Evolutionary conservation across 1,140 invertebrate species (phyloP), one percentile per base, ranked within the genome.

Genomic region (Drosophila erecta): DNA sequence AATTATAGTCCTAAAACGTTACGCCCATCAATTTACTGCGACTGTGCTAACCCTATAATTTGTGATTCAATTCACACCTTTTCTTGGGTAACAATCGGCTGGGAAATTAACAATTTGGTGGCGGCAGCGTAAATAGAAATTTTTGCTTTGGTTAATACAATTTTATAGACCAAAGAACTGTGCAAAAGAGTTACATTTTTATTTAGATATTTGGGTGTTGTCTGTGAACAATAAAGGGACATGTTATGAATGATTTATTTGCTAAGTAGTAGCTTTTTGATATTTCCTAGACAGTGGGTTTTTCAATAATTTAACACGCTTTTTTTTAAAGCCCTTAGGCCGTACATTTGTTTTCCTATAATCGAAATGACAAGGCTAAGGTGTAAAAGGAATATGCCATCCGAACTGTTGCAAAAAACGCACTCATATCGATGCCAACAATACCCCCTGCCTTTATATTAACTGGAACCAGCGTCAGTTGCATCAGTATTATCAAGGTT

Each of bases 311-410:
- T 24, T 24, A 24, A 24, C 22, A 24, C 22, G 22, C 2, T 4
- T 24, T 24, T 4, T 24, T 4, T 4, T 4, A 24, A 24, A 24
- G 0, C 4, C 22, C 0, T 24, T 24, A 24, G 22, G 22, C 22
- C 22, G 4, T 22, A 22, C 6, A 15, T 7, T 0, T 24, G 5
- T 24, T 22, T 6, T n/a, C n/a, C n/a, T 51, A 51, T 6, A 20
- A 51, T 41, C 40, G 41, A 38, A 76, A 56, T 3, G 74, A 67
- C 62, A 76, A 46, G 24, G 49, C 72, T 10, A 76, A 37, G 1
- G 73, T 49, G 35, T 75, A 76, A 5, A 76, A 76, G 3, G 73
- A 76, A 40, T 76, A 76, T 12, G 72, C 55, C 72, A 67, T 59
- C 7, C 33, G 50, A 5, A 75, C 51, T 0, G 73, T 76, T 44